Evolutionary conservation across 2,113 vertebrate genomes (phyloP).

Genomic region (Strigops habroptila): DNA sequence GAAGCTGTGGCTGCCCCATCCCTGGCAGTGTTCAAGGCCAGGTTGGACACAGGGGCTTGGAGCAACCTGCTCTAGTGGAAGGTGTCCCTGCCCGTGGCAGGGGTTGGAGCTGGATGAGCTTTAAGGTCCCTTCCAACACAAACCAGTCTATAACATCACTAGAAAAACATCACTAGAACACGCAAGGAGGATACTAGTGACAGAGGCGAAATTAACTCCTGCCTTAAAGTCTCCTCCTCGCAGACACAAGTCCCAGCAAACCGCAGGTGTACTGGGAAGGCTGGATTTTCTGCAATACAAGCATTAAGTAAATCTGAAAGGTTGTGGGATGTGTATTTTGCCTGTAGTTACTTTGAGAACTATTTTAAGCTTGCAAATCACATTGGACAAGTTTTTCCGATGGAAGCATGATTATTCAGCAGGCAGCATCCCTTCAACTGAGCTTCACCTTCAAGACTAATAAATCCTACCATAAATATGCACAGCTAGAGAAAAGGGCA

Average conservation of each 20-base stretch:
- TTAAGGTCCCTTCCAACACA: not conserved
- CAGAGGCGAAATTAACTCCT: not conserved
- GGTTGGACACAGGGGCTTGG: not conserved
- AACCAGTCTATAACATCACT: not conserved
- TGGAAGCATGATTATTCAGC: not conserved
- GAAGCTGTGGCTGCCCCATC: too few species aligned
- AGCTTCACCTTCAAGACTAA: not conserved
- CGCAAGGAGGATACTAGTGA: accelerated
- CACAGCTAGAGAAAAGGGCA: not conserved
- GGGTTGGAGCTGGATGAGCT: not conserved
- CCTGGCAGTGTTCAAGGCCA: too few species aligned
- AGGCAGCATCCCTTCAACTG: not conserved
- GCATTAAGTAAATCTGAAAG: not conserved
- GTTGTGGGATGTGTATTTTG: not conserved
- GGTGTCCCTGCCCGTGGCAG: too few species aligned
- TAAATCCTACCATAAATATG: not conserved
- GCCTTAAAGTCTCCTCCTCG: not conserved
- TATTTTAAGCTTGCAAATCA: not conserved
- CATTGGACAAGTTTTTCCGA: not conserved
- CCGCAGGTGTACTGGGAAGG: not conserved
- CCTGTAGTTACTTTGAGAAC: not conserved
- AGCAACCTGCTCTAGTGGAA: too few species aligned
- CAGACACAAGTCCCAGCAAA: not conserved
- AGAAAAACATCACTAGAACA: not conserved
- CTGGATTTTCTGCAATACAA: not conserved